A percentile compares a stretch with the other conserved stretches of the same genome.
Conservation (phyloP, 2,113 vertebrate genomes). For the Albula glossodonta region DNA sequence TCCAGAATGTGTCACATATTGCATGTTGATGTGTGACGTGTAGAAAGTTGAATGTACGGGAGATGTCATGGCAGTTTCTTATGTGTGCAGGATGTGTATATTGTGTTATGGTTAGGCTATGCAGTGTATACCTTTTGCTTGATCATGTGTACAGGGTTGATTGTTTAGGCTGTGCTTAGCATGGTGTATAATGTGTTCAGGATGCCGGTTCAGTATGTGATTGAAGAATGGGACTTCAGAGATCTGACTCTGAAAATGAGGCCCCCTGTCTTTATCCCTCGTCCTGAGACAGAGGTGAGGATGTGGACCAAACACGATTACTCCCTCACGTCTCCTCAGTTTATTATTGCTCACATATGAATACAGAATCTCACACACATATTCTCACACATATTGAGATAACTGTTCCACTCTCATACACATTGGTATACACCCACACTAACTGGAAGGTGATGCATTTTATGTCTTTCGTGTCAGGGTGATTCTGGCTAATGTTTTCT, state of each 20-base stretch:
- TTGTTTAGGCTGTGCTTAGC: neutral
- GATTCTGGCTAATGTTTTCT: neutral
- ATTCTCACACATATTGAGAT: neutral
- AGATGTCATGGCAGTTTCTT: neutral
- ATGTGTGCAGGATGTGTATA: neutral
- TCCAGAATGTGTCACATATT: neutral
- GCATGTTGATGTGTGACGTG: neutral
- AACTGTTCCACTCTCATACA: neutral
- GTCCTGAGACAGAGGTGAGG: slow-evolving; percentile 95
- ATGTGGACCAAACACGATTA: neutral
- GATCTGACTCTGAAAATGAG: slow-evolving; percentile 88
- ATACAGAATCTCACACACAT: neutral
- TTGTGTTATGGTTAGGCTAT: too few species aligned
- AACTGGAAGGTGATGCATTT: neutral
- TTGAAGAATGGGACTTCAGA: slow-evolving; percentile 94
- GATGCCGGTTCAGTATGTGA: slow-evolving; percentile 94
- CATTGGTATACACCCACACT: neutral
- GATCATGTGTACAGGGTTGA: neutral
- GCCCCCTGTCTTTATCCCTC: slow-evolving; percentile 93
- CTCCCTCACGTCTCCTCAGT: neutral
- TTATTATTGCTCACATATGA: neutral
- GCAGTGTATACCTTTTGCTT: too few species aligned
- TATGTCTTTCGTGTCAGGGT: neutral
- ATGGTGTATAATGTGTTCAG: slow-evolving; percentile 57
- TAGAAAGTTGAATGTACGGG: neutral